Percentiles rank a stretch among this genome's conserved stretches.
Conservation (phyloP, 2,888 invertebrate species). For the Microctonus hyperodae region DNA sequence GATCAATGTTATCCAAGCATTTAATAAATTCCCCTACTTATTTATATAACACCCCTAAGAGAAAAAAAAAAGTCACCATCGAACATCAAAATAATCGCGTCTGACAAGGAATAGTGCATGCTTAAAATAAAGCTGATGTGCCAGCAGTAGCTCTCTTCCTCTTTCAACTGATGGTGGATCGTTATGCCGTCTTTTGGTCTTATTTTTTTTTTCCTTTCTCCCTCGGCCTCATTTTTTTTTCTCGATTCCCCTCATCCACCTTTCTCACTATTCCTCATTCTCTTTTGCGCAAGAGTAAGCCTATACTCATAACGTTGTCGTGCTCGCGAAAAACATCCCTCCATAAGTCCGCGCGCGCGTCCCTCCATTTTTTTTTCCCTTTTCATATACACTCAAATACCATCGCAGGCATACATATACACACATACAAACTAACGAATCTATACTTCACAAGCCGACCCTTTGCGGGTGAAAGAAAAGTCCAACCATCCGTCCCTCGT, state of each 20-base stretch:
- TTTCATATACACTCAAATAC: background rate
- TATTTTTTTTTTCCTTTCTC: background rate
- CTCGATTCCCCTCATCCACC: background rate
- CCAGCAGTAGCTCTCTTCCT: constrained; percentile 7
- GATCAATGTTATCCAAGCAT: background rate
- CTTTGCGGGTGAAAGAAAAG: constrained; percentile 9
- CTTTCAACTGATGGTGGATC: constrained; percentile 17
- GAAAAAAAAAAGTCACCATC: constrained; percentile 1
- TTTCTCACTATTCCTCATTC: background rate
- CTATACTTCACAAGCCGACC: too few species aligned
- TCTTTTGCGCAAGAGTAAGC: constrained; percentile 8
- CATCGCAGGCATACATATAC: background rate
- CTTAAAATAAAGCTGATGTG: constrained; percentile 18
- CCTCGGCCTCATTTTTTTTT: constrained; percentile 4
- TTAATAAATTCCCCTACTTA: background rate
- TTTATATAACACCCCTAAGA: background rate
- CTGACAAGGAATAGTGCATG: constrained; percentile 13
- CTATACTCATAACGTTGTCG: constrained; percentile 12
- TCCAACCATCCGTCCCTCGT: constrained; percentile 3
- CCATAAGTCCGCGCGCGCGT: background rate
- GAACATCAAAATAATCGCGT: constrained; percentile 11
- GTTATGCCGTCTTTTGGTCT: constrained; percentile 21
- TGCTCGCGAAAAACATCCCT: constrained; percentile 24
- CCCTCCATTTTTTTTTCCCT: background rate
- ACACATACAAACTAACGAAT: too few species aligned